Evolutionary conservation across 2,113 vertebrate genomes (phyloP).

Genomic region (Columba janthina): DNA sequence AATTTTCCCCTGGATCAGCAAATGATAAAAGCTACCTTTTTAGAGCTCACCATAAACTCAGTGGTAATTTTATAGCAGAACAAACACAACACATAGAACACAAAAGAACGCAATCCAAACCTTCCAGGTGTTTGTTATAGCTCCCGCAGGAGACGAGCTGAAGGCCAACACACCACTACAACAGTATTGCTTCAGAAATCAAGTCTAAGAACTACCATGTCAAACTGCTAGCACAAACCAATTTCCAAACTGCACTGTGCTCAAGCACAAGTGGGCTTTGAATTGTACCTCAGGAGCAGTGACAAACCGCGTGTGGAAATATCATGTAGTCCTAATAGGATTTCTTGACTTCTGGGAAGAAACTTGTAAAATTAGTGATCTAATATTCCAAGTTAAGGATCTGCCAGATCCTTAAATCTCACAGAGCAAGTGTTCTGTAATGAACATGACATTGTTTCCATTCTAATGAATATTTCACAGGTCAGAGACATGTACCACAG

Average conservation of each 20-base stretch:
- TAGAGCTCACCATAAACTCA: neutral
- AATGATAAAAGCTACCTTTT: neutral
- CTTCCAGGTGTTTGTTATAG: neutral
- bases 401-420: neutral
- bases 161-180: neutral
- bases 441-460: fast-evolving
- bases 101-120: neutral
- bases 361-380: neutral
- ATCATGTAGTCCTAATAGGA: neutral
- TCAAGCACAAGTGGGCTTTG: neutral
- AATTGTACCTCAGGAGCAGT: neutral
- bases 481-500: neutral
- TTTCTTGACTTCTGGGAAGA: neutral
- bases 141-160: neutral
- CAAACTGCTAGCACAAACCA: neutral
- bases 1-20: neutral
- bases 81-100: neutral
- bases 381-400: neutral
- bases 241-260: neutral
- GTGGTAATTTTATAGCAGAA: neutral
- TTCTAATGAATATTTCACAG: neutral
- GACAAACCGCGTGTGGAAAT: neutral
- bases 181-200: fast-evolving
- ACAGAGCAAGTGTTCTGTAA: neutral
- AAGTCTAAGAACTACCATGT: neutral